These are phyloP conservation scores for Aegotheles bennettii DNA, from an alignment of 2,113 vertebrate genomes.

Conservation along the genomic window DNA sequence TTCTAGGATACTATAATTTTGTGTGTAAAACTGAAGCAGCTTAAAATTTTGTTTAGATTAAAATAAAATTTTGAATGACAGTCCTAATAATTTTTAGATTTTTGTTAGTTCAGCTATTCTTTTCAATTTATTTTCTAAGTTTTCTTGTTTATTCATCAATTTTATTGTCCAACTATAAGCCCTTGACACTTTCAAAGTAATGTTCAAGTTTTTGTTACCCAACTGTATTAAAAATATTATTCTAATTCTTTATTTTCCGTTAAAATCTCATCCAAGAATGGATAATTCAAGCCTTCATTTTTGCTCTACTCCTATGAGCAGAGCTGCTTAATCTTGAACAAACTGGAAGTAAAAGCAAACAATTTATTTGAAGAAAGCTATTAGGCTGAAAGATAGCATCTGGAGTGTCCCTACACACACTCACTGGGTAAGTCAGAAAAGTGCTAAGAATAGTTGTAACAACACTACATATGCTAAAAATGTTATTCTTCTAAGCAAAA, in stretches of 20 bases:
- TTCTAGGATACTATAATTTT: not conserved
- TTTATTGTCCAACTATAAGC: not conserved
- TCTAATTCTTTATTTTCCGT: not conserved
- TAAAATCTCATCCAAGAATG: not conserved
- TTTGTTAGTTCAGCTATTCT: not conserved
- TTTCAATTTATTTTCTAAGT: not conserved
- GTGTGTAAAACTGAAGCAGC: not conserved
- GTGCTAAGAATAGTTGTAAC: not conserved
- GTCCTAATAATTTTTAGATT: not conserved
- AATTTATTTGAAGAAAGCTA: not conserved
- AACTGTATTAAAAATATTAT: not conserved
- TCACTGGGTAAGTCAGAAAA: slow-evolving; percentile 1
- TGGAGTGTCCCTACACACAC: not conserved
- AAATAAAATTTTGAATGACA: not conserved
- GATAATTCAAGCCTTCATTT: not conserved
- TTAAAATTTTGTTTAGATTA: not conserved
- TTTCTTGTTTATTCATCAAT: not conserved
- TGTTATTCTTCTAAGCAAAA: not conserved
- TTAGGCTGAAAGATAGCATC: not conserved
- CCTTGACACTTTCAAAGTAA: not conserved
- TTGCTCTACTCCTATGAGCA: not conserved
- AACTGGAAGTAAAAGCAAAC: not conserved
- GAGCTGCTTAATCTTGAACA: not conserved
- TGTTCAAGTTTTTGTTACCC: not conserved
- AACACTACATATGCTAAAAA: not conserved